These are phyloP conservation scores for Trichopoda pennipes DNA, from an alignment of 2,888 invertebrate species.

Conservation along the genomic window DNA sequence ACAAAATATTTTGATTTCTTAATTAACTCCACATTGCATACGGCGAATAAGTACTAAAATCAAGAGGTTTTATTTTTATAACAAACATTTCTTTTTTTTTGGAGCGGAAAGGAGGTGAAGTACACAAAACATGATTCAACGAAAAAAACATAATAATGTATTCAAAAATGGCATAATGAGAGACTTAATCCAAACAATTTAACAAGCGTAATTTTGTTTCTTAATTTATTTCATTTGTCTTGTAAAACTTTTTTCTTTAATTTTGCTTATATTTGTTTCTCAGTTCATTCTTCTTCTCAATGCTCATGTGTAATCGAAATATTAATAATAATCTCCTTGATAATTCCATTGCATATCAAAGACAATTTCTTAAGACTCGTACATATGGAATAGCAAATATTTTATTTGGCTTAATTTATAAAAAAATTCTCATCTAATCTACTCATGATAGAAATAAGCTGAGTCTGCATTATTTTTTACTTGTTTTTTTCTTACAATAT, in stretches of 20 bases:
- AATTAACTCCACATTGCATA: conserved; percentile 40
- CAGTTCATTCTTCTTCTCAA: no score
- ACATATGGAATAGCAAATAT: neutral
- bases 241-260: no score
- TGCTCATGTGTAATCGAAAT: no score
- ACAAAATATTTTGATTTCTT: conserved; percentile 63
- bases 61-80: neutral
- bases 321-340: neutral
- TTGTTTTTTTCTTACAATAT: conserved; percentile 1
- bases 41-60: neutral
- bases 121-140: no score
- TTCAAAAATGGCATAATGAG: no score
- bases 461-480: neutral
- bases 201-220: no score
- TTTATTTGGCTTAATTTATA: conserved; percentile 19
- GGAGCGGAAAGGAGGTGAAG: neutral
- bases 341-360: neutral
- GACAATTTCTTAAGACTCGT: neutral
- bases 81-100: neutral
- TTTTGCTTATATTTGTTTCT: no score
- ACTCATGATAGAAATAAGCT: conserved; percentile 13
- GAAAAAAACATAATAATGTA: no score
- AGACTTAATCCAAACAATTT: no score
- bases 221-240: no score
- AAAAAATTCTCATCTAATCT: conserved; percentile 3